Evolutionary conservation across 1,140 invertebrate genomes (phyloP).

Genomic region (Neoseiulus cucumeris): DNA sequence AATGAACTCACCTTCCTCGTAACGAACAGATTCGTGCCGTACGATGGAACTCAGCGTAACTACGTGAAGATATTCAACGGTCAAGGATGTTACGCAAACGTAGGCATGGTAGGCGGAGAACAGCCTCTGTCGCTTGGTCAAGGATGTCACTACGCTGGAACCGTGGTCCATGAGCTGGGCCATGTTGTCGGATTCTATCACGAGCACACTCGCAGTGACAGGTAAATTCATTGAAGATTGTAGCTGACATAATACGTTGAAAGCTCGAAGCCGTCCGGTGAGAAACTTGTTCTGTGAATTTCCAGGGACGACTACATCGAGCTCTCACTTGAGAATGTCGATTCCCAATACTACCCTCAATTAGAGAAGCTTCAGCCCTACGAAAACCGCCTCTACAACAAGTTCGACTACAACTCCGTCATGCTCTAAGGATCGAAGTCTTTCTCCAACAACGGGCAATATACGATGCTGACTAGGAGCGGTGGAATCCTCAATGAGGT

Average conservation of each 20-base stretch:
- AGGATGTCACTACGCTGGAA: slow-evolving; percentile 19
- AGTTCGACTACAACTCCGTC: slow-evolving; percentile 19
- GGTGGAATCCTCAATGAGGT: slow-evolving; percentile 19
- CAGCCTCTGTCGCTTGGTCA: slow-evolving; percentile 17
- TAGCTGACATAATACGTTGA: not conserved
- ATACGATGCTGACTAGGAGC: slow-evolving; percentile 13
- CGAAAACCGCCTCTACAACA: slow-evolving; percentile 17
- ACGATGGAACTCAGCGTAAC: not conserved
- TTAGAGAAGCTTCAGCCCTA: slow-evolving; percentile 18
- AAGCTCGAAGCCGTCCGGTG: not conserved
- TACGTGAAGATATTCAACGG: slow-evolving; percentile 6
- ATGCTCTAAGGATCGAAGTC: slow-evolving; percentile 19
- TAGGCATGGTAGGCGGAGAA: slow-evolving; percentile 18
- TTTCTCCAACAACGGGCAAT: slow-evolving; percentile 13
- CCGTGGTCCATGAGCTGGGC: slow-evolving; percentile 28
- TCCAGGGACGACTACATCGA: slow-evolving; percentile 2
- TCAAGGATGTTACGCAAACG: slow-evolving; percentile 18
- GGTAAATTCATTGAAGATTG: slow-evolving; percentile 9
- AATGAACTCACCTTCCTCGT: not conserved
- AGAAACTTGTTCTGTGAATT: not conserved
- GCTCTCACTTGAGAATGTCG: slow-evolving; percentile 15
- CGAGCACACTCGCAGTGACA: slow-evolving; percentile 27
- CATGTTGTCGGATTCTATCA: slow-evolving; percentile 29
- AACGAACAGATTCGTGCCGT: not conserved
- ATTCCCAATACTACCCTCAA: slow-evolving; percentile 6